Evolutionary conservation across 2,888 invertebrate species (phyloP).

Genomic region (Sesia apiformis): DNA sequence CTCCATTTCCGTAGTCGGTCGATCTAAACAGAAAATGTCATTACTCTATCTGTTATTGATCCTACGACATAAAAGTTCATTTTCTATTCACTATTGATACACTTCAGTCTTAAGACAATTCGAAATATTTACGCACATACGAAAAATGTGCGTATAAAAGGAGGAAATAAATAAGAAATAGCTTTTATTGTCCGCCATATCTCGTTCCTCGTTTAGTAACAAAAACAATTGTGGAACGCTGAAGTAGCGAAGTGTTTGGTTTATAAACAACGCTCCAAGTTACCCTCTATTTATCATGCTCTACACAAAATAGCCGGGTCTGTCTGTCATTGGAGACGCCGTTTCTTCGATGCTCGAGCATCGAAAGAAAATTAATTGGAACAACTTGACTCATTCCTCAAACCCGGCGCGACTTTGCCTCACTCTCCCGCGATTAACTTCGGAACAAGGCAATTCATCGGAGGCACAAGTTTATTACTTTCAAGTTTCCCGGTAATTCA

Average conservation of each 20-base stretch:
- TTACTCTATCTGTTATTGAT: too few relatives aligned
- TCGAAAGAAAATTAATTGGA: conserved; percentile 32
- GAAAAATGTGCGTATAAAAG: too few relatives aligned
- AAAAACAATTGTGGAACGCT: conserved; percentile 36
- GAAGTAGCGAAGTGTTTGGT: conserved; percentile 30
- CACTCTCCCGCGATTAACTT: conserved; percentile 49
- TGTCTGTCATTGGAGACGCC: conserved; percentile 13
- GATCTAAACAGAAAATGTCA: too few relatives aligned
- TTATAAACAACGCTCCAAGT: conserved; percentile 33
- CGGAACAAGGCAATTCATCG: conserved; percentile 52
- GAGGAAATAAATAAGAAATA: too few relatives aligned
- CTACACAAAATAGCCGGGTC: conserved; percentile 29
- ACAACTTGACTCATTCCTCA: conserved; percentile 34
- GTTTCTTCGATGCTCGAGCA: conserved; percentile 11
- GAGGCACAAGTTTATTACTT: conserved; percentile 61
- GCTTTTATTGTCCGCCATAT: not conserved
- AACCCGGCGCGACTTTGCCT: conserved; percentile 17
- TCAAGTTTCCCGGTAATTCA: conserved; percentile 42
- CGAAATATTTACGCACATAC: too few relatives aligned
- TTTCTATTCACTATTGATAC: too few relatives aligned
- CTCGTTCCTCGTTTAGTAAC: conserved; percentile 27
- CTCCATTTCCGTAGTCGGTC: too few relatives aligned
- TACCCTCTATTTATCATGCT: conserved; percentile 32
- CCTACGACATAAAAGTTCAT: too few relatives aligned
- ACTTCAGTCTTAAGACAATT: too few relatives aligned